Conservation (phyloP, 1,140 invertebrate genomes). For the Meloidogyne exigua region DNA sequence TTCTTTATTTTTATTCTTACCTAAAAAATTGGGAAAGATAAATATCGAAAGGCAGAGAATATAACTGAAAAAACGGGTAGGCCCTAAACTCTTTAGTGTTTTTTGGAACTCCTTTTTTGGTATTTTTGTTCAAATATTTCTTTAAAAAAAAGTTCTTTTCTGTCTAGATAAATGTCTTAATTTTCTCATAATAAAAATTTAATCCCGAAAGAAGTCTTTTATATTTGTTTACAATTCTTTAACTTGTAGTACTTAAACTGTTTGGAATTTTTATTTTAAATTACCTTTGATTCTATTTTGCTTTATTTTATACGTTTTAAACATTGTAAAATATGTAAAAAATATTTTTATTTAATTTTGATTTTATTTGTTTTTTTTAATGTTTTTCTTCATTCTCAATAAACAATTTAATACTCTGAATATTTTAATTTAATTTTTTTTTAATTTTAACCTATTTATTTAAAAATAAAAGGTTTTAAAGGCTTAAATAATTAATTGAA, state of each 20-base stretch:
- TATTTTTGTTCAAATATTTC: not conserved
- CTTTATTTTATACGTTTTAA: not conserved
- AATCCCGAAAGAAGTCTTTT: not conserved
- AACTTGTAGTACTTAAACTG: no score
- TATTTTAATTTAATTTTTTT: not conserved
- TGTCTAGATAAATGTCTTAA: not conserved
- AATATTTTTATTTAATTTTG: not conserved
- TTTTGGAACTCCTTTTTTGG: no score
- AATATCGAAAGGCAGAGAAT: no score
- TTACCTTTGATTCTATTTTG: not conserved
- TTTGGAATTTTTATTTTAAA: no score
- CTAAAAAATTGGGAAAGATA: no score
- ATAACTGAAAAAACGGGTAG: no score
- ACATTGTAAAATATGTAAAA: slow-evolving; percentile 6
- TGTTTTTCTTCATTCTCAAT: not conserved
- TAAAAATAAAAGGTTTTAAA: no score
- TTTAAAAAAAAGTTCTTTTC: not conserved
- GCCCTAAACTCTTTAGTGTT: no score
- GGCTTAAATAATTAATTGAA: not conserved
- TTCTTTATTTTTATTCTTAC: no score
- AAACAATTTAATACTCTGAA: not conserved
- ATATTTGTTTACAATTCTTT: no score
- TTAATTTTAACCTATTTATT: no score
- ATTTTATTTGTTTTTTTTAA: not conserved
- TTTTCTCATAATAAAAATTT: not conserved